Conservation (phyloP, 92 coral and sea anemone genomes). For the Porites divaricata region DNA sequence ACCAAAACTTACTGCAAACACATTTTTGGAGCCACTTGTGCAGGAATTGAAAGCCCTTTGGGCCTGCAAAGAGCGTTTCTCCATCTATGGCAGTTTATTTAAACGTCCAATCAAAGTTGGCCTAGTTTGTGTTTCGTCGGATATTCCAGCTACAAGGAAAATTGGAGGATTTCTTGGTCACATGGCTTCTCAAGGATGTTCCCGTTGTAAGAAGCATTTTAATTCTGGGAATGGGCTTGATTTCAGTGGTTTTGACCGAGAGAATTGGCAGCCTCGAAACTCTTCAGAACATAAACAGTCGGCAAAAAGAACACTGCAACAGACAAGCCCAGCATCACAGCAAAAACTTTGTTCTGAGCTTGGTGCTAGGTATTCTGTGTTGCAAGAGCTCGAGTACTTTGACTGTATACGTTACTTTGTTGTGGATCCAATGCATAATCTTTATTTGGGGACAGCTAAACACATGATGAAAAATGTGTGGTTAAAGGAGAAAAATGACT, state of each 20-base stretch:
- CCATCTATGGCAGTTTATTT: constrained; percentile 45
- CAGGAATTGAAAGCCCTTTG: constrained; percentile 53
- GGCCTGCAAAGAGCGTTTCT: constrained; percentile 36
- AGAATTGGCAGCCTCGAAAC: constrained; percentile 48
- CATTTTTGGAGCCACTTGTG: constrained; percentile 70
- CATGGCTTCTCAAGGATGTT: constrained; percentile 77
- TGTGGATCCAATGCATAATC: constrained; percentile 66
- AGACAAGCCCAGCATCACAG: constrained; percentile 42
- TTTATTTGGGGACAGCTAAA: constrained; percentile 64
- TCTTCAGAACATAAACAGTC: constrained; percentile 56
- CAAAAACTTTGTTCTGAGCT: constrained; percentile 48
- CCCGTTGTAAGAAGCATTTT: constrained; percentile 48
- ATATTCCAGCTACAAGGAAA: constrained; percentile 74
- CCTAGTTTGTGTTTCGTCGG: constrained; percentile 70
- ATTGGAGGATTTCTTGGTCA: constrained; percentile 75
- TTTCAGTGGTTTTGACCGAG: constrained; percentile 68
- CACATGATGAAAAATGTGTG: constrained; percentile 69
- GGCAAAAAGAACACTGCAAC: constrained; percentile 41
- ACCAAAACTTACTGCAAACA: constrained; percentile 67
- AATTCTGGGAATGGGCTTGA: constrained; percentile 21
- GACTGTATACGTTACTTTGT: constrained; percentile 68
- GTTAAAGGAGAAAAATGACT: constrained; percentile 47
- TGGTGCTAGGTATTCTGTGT: constrained; percentile 76
- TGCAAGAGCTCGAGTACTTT: constrained; percentile 63
- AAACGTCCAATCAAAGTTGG: constrained; percentile 48